Evolutionary conservation across 53 echinoderm and acorn worm species (phyloP).

Genomic region (Holothuria scabra): DNA sequence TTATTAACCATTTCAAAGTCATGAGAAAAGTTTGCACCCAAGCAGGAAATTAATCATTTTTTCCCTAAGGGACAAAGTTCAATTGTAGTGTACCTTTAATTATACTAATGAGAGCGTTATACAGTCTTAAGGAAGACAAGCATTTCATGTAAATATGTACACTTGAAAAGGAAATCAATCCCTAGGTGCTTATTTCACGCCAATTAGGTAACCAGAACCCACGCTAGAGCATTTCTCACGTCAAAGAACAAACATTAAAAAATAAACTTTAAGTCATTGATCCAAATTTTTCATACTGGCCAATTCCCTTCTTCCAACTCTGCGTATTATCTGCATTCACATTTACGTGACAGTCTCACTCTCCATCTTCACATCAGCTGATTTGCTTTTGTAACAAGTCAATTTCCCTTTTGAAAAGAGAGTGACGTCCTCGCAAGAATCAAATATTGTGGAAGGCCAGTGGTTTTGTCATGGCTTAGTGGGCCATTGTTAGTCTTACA

Average conservation of each 20-base stretch:
- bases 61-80: not conserved
- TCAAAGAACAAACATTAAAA: too few relatives aligned
- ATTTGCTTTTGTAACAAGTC: slow-evolving; percentile 2
- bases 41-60: slow-evolving; percentile 9
- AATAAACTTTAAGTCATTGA: too few relatives aligned
- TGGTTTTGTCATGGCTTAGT: not conserved
- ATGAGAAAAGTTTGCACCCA: not conserved
- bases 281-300: too few relatives aligned
- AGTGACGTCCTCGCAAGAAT: slow-evolving; percentile 4
- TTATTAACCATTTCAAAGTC: not conserved
- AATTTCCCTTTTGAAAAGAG: slow-evolving; percentile 19
- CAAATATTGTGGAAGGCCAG: slow-evolving; percentile 19
- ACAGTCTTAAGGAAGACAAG: too few relatives aligned
- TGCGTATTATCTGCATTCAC: too few relatives aligned
- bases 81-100: too few relatives aligned
- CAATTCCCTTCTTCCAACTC: too few relatives aligned
- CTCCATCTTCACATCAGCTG: not conserved
- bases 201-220: not conserved
- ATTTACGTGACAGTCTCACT: too few relatives aligned
- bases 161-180: too few relatives aligned
- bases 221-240: too few relatives aligned
- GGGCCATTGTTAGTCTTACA: slow-evolving; percentile 24
- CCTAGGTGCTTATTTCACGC: not conserved
- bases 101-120: too few relatives aligned
- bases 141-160: too few relatives aligned